A percentile compares a stretch with the other conserved stretches of the same genome.
These are phyloP conservation scores for Chaetodon auriga DNA, from an alignment of 2,113 vertebrate species.

Conservation along the genomic window DNA sequence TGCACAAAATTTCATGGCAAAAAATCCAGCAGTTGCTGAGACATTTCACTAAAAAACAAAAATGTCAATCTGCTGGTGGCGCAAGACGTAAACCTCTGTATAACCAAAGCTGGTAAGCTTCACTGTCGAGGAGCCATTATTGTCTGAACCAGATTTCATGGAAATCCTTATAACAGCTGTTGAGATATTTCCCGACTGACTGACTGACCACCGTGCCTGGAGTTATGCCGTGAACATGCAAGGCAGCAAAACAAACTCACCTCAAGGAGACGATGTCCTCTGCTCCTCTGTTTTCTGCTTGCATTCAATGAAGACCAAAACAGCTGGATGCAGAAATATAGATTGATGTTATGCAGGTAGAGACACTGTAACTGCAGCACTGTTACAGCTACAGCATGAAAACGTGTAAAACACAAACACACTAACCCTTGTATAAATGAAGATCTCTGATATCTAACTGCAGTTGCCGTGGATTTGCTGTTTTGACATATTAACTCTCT, in stretches of 20 bases:
- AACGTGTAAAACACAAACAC: neutral
- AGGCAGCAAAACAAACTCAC: conserved; percentile 13
- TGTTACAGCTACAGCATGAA: neutral
- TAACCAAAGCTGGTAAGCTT: neutral
- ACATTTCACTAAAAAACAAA: neutral
- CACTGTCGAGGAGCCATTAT: neutral
- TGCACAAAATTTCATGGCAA: neutral
- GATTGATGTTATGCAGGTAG: neutral
- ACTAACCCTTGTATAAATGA: neutral
- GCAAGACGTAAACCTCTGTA: neutral
- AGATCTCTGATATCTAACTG: conserved; percentile 3
- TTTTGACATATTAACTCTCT: conserved; percentile 2
- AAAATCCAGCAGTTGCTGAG: neutral
- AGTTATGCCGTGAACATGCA: neutral
- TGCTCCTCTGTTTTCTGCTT: conserved; percentile 17
- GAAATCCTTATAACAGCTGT: neutral
- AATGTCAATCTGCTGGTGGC: neutral
- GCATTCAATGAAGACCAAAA: neutral
- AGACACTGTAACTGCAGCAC: neutral
- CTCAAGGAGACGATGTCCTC: conserved; percentile 14
- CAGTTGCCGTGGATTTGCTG: neutral
- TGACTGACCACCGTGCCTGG: neutral
- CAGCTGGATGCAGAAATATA: conserved; percentile 13
- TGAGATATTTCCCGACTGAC: neutral
- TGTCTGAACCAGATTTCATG: neutral